These are phyloP conservation scores for Enteromius afrohamiltoni DNA, from an alignment of 2,797 vertebrate species.

Conservation along the genomic window DNA sequence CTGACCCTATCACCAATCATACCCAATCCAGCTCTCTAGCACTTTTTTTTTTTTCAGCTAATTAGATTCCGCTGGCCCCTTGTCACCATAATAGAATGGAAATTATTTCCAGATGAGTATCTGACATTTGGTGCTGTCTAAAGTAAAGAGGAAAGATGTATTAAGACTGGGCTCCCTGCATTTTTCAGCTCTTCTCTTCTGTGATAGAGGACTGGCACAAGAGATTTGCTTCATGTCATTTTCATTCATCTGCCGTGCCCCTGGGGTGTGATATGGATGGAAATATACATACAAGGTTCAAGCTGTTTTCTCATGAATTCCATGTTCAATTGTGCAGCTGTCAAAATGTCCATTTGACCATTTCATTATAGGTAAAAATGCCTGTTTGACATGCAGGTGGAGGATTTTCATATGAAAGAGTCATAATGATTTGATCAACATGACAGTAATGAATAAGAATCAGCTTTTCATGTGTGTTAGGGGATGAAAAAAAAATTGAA, in stretches of 20 bases:
- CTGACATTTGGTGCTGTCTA: constrained; percentile 73
- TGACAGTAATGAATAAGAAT: constrained; percentile 29
- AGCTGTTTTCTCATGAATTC: constrained; percentile 27
- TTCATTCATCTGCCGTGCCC: constrained; percentile 26
- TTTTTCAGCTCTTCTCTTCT: constrained; percentile 57
- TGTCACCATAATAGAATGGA: constrained; percentile 76
- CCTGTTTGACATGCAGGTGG: constrained; percentile 32
- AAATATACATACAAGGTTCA: constrained; percentile 35
- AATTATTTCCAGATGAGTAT: constrained; percentile 82
- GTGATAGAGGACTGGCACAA: constrained; percentile 25
- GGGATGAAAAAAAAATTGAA: background rate
- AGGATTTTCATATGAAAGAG: constrained; percentile 41
- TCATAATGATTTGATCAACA: constrained; percentile 39
- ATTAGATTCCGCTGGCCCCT: constrained; percentile 75
- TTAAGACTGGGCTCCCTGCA: constrained; percentile 28
- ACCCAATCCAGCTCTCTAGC: constrained; percentile 68
- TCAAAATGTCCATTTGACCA: constrained; percentile 43
- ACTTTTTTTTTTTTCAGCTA: constrained; percentile 71
- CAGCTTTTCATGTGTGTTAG: background rate
- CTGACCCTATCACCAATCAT: constrained; percentile 60
- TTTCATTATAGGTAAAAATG: constrained; percentile 20
- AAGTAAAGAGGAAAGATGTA: constrained; percentile 66
- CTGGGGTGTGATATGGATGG: constrained; percentile 35
- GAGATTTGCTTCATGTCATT: constrained; percentile 39
- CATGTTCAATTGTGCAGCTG: constrained; percentile 30